These are phyloP conservation scores for Solea senegalensis DNA, from an alignment of 2,113 vertebrate genomes.

Conservation along the genomic window DNA sequence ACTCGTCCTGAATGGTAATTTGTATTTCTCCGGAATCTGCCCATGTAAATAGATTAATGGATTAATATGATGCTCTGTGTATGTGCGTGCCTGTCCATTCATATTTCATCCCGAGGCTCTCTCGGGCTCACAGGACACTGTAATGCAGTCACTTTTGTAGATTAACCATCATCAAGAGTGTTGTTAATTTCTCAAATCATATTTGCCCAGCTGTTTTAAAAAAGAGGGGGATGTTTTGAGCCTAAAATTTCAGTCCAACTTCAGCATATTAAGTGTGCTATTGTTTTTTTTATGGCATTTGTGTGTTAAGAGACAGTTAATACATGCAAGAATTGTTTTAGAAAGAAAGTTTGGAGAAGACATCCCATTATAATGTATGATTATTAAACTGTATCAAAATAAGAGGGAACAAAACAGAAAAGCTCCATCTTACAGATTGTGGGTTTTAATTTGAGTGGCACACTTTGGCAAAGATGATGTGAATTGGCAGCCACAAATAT, in stretches of 20 bases:
- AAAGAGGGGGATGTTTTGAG: background rate
- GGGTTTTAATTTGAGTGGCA: no score
- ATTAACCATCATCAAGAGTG: background rate
- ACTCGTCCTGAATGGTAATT: constrained; percentile 53
- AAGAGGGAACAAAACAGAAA: no score
- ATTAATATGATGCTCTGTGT: constrained; percentile 11
- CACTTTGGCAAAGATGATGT: no score
- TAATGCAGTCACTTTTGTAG: background rate
- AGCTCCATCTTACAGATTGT: no score
- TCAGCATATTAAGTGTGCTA: no score
- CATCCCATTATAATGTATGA: no score
- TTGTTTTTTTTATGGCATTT: no score
- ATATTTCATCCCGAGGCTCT: background rate
- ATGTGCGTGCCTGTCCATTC: constrained; percentile 14
- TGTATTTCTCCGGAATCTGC: constrained; percentile 40
- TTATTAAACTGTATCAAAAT: no score
- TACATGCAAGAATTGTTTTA: no score
- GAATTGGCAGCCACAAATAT: background rate
- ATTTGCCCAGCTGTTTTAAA: background rate
- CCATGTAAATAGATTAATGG: constrained; percentile 50
- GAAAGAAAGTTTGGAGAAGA: no score
- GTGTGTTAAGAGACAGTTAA: no score
- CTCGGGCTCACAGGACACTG: background rate
- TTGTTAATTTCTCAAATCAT: background rate
- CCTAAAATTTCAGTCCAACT: no score